Evolutionary conservation across 2,797 vertebrate species (phyloP).

Genomic region (Ctenochaetus hawaiiensis): DNA sequence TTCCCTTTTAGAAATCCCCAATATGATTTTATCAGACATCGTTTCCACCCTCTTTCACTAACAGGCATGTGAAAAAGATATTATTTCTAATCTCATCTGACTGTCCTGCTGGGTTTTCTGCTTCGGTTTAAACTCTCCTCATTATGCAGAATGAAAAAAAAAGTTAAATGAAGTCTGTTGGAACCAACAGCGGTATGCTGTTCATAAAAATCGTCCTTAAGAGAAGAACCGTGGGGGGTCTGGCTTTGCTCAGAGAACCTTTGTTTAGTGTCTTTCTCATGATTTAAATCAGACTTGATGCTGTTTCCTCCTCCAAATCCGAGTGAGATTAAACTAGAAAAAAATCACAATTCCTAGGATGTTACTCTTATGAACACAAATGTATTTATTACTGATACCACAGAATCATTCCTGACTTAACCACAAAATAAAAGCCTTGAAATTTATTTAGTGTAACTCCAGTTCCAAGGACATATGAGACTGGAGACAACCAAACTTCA

Average conservation of each 20-base stretch:
- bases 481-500: constrained; percentile 11
- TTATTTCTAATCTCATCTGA: constrained; percentile 58
- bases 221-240: constrained; percentile 10
- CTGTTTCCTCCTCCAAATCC: constrained; percentile 9
- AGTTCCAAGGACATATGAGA: constrained; percentile 23
- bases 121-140: constrained; percentile 39
- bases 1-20: constrained; percentile 27
- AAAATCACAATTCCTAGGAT: constrained; percentile 6
- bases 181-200: constrained; percentile 15
- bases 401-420: constrained; percentile 15
- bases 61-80: constrained; percentile 30
- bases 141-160: constrained; percentile 28
- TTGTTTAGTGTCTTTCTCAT: not conserved
- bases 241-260: not conserved
- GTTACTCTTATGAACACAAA: not conserved
- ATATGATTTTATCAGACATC: constrained; percentile 59
- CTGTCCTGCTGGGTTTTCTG: constrained; percentile 27
- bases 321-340: constrained; percentile 17
- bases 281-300: constrained; percentile 1
- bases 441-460: constrained; percentile 17
- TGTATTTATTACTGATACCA: constrained; percentile 9
- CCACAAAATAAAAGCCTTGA: constrained; percentile 33
- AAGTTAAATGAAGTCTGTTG: not conserved
- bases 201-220: constrained; percentile 26
- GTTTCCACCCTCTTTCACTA: constrained; percentile 33